Evolutionary conservation across 1,140 invertebrate genomes (phyloP).

Genomic region (Drosophila murphyi): DNA sequence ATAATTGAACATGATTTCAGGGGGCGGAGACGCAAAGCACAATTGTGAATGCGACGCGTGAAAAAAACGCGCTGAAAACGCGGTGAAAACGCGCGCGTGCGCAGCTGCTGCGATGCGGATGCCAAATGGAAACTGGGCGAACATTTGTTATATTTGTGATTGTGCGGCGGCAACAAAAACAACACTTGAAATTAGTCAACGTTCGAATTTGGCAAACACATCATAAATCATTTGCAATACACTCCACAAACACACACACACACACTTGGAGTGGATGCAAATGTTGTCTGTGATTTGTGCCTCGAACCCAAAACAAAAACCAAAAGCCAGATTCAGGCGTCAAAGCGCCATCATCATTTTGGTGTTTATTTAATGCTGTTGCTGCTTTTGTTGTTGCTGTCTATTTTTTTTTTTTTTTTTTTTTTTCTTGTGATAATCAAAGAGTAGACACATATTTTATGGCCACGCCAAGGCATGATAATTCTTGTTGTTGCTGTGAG

Average conservation of each 20-base stretch:
- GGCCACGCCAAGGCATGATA: conserved; percentile 43
- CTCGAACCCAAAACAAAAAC: conserved; percentile 19
- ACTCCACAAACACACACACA: conserved; percentile 9
- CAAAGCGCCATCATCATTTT: conserved; percentile 44
- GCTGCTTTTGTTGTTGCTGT: conserved; percentile 5
- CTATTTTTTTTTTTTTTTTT: conserved; percentile 11
- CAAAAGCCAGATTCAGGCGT: conserved; percentile 22
- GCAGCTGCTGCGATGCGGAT: conserved; percentile 9
- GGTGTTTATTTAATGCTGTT: conserved; percentile 8
- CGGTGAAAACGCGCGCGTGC: conserved; percentile 43
- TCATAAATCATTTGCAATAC: conserved; percentile 67
- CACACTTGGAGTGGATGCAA: conserved; percentile 37
- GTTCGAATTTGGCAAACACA: conserved; percentile 71
- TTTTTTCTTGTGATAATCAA: conserved; percentile 46
- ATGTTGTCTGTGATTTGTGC: conserved; percentile 44
- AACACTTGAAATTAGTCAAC: conserved; percentile 70
- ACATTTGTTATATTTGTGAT: conserved; percentile 69
- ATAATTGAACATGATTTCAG: neutral
- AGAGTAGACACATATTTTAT: conserved; percentile 53
- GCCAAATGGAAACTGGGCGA: conserved; percentile 2
- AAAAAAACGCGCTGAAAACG: conserved; percentile 7
- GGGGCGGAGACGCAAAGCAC: neutral
- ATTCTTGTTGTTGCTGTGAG: conserved; percentile 33
- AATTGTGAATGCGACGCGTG: neutral
- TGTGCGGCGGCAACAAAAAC: conserved; percentile 17